phyloP scores from a whole-genome alignment of 2,888 invertebrate genomes.

The Andrena chrysosceles region DNA sequence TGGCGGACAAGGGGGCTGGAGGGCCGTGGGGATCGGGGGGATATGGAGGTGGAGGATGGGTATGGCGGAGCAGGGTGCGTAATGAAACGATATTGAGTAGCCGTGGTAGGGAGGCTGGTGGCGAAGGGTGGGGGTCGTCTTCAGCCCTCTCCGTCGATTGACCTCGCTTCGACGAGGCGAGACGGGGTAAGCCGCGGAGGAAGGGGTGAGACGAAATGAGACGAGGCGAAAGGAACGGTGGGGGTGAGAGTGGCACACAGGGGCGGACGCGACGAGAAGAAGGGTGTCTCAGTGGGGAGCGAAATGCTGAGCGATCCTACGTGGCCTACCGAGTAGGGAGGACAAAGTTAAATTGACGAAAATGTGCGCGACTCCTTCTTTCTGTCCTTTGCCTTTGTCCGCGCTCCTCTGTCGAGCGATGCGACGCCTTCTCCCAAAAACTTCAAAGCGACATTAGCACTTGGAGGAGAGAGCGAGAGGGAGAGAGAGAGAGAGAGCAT shows the following conservation, averaged over 20 bases:
- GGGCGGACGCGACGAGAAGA: slow-evolving; percentile 65
- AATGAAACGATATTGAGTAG: slow-evolving; percentile 84
- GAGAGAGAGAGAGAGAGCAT: slow-evolving; percentile 3
- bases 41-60: slow-evolving; percentile 47
- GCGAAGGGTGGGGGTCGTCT: slow-evolving; percentile 75
- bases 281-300: slow-evolving; percentile 55
- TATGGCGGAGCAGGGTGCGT: slow-evolving; percentile 79
- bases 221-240: slow-evolving; percentile 53
- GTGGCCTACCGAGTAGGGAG: slow-evolving; percentile 64
- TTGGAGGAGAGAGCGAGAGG: slow-evolving; percentile 1
- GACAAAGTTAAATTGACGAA: slow-evolving; percentile 81
- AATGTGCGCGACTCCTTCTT: slow-evolving; percentile 78
- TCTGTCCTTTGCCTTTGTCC: slow-evolving; percentile 50
- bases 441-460: slow-evolving; percentile 61
- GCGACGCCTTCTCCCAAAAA: slow-evolving; percentile 58
- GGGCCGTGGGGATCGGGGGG: slow-evolving; percentile 48
- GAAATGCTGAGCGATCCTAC: slow-evolving; percentile 63
- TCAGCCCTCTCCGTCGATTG: slow-evolving; percentile 82
- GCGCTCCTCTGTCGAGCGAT: slow-evolving; percentile 38
- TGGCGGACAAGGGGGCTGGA: slow-evolving; percentile 51
- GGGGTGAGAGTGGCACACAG: slow-evolving; percentile 50
- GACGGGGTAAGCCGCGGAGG: slow-evolving; percentile 59
- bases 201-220: slow-evolving; percentile 48
- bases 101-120: slow-evolving; percentile 71
- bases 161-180: slow-evolving; percentile 82